A percentile compares a stretch with the other conserved stretches of the same genome.
Evolutionary conservation across 1,140 invertebrate species (phyloP).

Genomic region (Probaryconus sp.): DNA sequence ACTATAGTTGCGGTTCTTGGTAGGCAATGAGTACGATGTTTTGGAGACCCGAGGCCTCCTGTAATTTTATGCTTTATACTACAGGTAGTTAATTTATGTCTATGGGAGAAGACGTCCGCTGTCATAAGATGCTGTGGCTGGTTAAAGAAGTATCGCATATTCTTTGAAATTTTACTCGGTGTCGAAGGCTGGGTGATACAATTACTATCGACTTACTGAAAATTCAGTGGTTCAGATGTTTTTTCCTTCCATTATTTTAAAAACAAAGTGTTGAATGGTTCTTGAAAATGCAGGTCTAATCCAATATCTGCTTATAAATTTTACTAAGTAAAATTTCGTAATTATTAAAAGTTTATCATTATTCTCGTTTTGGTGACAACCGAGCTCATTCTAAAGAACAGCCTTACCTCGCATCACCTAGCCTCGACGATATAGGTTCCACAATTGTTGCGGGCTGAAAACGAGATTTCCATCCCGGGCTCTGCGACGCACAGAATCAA

Average conservation of each 20-base stretch:
- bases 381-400: conserved; percentile 33
- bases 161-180: conserved; percentile 16
- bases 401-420: conserved; percentile 44
- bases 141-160: conserved; percentile 44
- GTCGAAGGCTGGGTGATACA: conserved; percentile 42
- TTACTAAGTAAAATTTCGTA: no score
- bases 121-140: conserved; percentile 41
- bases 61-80: conserved; percentile 51
- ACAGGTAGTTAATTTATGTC: conserved; percentile 52
- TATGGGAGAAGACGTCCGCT: conserved; percentile 46
- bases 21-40: conserved; percentile 72
- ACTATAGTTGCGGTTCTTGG: conserved; percentile 72
- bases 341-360: no score
- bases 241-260: no score
- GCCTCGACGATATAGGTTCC: conserved; percentile 39
- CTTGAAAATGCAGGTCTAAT: neutral
- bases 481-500: conserved; percentile 61
- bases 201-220: neutral
- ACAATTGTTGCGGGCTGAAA: conserved; percentile 35
- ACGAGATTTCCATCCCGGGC: conserved; percentile 47
- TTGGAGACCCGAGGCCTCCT: conserved; percentile 50
- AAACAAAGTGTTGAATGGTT: neutral
- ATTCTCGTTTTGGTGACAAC: conserved; percentile 22
- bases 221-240: neutral
- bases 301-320: no score